phyloP scores from a whole-genome alignment of 1,140 invertebrate species.

The Argopecten irradians region DNA sequence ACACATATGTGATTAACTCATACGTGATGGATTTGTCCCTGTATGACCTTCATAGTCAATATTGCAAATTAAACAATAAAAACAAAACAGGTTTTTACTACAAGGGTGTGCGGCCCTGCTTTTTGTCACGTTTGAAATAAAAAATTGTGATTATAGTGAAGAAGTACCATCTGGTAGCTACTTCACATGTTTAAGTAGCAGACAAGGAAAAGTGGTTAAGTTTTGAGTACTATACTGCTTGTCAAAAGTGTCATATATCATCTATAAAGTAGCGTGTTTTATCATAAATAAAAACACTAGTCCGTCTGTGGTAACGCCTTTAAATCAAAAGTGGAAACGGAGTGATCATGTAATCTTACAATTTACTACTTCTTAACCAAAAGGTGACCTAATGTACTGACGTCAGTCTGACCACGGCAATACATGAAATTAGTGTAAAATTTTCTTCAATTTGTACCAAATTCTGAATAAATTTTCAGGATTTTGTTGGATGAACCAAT shows the following conservation, averaged over 20 bases:
- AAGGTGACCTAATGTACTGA: not conserved
- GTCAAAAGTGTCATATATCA: not conserved
- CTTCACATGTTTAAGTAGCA: not conserved
- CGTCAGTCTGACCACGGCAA: not conserved
- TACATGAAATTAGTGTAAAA: not conserved
- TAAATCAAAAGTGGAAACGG: too few relatives aligned
- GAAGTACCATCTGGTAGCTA: conserved; percentile 1
- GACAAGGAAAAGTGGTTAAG: not conserved
- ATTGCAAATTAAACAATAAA: too few relatives aligned
- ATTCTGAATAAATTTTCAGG: not conserved
- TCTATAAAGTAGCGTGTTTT: too few relatives aligned
- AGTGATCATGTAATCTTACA: not conserved
- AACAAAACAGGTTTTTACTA: too few relatives aligned
- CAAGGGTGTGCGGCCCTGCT: not conserved
- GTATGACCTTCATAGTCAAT: too few relatives aligned
- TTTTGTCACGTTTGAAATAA: not conserved
- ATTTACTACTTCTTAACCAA: not conserved
- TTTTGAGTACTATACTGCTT: not conserved
- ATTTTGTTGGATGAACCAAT: not conserved
- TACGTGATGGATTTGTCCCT: too few relatives aligned
- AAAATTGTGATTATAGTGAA: not conserved
- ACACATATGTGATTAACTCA: too few relatives aligned
- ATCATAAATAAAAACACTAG: not conserved
- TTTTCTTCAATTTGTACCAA: not conserved
- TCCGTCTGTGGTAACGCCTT: not conserved